Percentiles rank a stretch among this genome's conserved stretches.
Evolutionary conservation across 2,113 vertebrate genomes (phyloP).

Genomic region (Calyptommatus sinebrachiatus): DNA sequence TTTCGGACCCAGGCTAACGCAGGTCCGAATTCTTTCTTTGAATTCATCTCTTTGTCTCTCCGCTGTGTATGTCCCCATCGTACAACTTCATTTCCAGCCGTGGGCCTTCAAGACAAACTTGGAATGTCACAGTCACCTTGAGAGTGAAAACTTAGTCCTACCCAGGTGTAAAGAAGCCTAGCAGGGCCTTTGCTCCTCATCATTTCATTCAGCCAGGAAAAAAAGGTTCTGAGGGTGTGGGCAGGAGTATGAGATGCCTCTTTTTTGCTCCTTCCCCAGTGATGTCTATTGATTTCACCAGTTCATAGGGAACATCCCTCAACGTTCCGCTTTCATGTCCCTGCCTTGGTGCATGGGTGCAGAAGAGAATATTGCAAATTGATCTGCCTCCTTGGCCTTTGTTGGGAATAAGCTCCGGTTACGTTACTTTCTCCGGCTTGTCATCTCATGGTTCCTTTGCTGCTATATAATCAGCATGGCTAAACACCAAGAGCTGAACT

Average conservation of each 20-base stretch:
- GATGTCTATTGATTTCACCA: conserved; percentile 94
- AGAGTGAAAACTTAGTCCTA: conserved; percentile 65
- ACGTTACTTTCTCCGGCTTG: conserved; percentile 72
- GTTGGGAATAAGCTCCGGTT: conserved; percentile 79
- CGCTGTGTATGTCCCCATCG: not conserved
- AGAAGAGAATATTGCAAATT: conserved; percentile 95
- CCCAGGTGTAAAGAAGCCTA: conserved; percentile 70
- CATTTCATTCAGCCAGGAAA: conserved; percentile 58
- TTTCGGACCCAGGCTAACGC: too few species aligned
- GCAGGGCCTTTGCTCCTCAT: conserved; percentile 67
- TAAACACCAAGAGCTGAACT: conserved; percentile 81
- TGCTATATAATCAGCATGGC: conserved; percentile 78
- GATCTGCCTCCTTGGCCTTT: conserved; percentile 86
- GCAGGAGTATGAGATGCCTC: conserved; percentile 73
- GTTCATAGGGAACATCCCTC: conserved; percentile 89
- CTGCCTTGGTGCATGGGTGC: conserved; percentile 84
- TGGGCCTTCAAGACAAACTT: conserved; percentile 34
- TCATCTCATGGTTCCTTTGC: conserved; percentile 69
- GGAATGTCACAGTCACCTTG: conserved; percentile 64
- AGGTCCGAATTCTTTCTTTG: too few species aligned
- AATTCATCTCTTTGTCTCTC: too few species aligned
- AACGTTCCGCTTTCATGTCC: conserved; percentile 93
- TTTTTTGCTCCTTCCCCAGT: conserved; percentile 66
- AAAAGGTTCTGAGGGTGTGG: conserved; percentile 62
- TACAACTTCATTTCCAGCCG: conserved; percentile 30